Conservation (phyloP, 2,888 invertebrate species). For the Tetheella fluctuosa region DNA sequence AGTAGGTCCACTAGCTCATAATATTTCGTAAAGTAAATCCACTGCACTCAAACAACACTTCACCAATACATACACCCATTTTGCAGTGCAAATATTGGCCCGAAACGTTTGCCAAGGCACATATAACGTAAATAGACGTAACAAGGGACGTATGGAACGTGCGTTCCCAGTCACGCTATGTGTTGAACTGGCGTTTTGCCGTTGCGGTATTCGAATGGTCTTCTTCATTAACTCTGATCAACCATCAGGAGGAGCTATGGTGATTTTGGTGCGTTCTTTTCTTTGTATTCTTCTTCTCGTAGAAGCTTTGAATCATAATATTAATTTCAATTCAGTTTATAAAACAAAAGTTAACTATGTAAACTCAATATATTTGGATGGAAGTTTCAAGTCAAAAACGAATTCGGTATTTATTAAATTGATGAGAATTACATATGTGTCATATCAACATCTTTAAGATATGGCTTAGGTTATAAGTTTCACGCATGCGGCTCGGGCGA, state of each 20-base stretch:
- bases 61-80: constrained; percentile 65
- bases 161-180: constrained; percentile 63
- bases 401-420: too few species aligned
- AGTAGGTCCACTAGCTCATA: constrained; percentile 61
- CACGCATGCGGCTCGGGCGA: constrained; percentile 33
- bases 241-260: constrained; percentile 35
- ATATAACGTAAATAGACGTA: constrained; percentile 62
- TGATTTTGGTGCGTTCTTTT: constrained; percentile 23
- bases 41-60: constrained; percentile 65
- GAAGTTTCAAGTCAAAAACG: too few species aligned
- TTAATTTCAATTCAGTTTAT: too few species aligned
- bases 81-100: constrained; percentile 56
- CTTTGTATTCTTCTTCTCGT: too few species aligned
- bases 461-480: constrained; percentile 27
- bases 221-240: constrained; percentile 59
- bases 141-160: constrained; percentile 61
- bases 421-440: too few species aligned
- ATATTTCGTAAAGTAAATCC: constrained; percentile 60
- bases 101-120: constrained; percentile 51
- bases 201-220: constrained; percentile 51
- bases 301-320: too few species aligned
- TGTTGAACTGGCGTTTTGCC: constrained; percentile 63
- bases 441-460: background rate
- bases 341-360: too few species aligned
- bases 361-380: too few species aligned